Conservation (phyloP, 2,888 invertebrate species). For the Anodontia alba region DNA sequence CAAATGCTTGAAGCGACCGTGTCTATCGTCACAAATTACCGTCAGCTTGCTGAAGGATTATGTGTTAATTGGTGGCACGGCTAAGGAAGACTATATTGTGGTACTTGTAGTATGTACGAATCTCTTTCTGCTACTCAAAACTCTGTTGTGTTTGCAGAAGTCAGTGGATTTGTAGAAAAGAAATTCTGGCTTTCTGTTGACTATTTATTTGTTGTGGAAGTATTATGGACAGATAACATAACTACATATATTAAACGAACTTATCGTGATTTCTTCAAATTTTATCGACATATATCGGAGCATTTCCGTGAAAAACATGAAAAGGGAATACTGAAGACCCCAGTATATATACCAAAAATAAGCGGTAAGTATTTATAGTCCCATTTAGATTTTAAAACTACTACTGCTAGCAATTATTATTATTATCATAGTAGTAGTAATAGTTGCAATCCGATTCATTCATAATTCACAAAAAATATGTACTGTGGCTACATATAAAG, state of each 20-base stretch:
- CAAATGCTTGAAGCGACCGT: too few relatives aligned
- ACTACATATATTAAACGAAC: constrained; percentile 65
- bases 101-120: constrained; percentile 52
- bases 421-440: too few relatives aligned
- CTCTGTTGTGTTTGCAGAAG: constrained; percentile 57
- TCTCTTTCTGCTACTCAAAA: constrained; percentile 29
- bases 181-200: constrained; percentile 60
- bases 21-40: too few relatives aligned
- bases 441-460: too few relatives aligned
- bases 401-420: too few relatives aligned
- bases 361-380: constrained; percentile 33
- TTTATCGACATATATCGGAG: constrained; percentile 35
- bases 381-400: too few relatives aligned
- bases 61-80: too few relatives aligned
- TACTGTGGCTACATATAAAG: too few relatives aligned
- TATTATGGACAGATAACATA: constrained; percentile 66
- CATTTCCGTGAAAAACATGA: constrained; percentile 41
- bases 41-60: too few relatives aligned
- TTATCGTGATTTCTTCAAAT: constrained; percentile 58
- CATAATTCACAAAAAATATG: too few relatives aligned
- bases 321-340: constrained; percentile 39
- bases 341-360: constrained; percentile 44
- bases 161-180: constrained; percentile 65
- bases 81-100: too few relatives aligned
- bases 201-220: constrained; percentile 66